These are phyloP conservation scores for Eretmochelys imbricata DNA, from an alignment of 2,113 vertebrate species.

Conservation along the genomic window DNA sequence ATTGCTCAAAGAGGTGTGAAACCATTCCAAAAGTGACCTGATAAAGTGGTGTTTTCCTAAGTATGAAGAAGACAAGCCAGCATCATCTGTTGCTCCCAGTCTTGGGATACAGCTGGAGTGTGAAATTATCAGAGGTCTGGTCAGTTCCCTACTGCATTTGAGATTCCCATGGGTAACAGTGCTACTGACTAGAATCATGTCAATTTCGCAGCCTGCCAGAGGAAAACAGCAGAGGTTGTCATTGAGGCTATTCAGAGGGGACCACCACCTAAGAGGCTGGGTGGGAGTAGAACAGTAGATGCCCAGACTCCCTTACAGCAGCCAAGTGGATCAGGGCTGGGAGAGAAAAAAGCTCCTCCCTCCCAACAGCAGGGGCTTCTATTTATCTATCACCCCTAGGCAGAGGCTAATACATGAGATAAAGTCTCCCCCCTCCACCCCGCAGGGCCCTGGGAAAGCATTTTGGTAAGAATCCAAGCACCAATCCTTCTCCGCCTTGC, in stretches of 20 bases:
- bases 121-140: not conserved
- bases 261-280: not conserved
- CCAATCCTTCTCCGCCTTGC: not conserved
- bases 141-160: not conserved
- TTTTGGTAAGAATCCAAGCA: not conserved
- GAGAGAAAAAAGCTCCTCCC: not conserved
- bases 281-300: not conserved
- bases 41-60: not conserved
- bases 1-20: not conserved
- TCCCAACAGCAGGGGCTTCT: not conserved
- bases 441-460: accelerated
- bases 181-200: not conserved
- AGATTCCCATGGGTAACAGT: not conserved
- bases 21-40: not conserved
- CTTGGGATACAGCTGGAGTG: not conserved
- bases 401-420: not conserved
- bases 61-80: not conserved
- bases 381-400: not conserved
- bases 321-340: not conserved
- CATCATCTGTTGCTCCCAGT: not conserved
- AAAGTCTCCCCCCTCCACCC: not conserved
- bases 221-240: not conserved
- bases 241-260: not conserved
- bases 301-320: not conserved
- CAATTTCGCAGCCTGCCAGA: not conserved